Evolutionary conservation across 35 echinoderm and acorn worm species (phyloP).

Genomic region (Ptychodera flava): DNA sequence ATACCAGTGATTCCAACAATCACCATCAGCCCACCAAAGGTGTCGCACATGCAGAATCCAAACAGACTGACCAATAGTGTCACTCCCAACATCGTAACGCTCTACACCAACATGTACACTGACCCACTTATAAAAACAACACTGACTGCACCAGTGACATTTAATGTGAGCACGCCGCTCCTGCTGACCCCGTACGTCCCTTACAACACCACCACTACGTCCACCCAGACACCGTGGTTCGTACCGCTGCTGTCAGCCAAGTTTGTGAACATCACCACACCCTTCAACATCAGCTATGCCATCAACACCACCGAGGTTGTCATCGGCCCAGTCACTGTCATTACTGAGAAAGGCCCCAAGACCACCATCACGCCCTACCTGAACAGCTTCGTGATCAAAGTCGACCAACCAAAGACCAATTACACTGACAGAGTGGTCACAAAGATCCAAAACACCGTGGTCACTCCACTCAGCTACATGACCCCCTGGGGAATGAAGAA

Average conservation of each 20-base stretch:
- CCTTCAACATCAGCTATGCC: not conserved
- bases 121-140: not conserved
- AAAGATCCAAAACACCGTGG: not conserved
- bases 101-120: not conserved
- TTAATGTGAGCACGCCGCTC: not conserved
- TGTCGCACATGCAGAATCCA: not conserved
- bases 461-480: not conserved
- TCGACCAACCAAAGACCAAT: too few relatives aligned
- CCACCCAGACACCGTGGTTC: not conserved
- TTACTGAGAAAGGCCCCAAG: not conserved
- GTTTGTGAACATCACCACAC: not conserved
- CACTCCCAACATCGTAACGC: not conserved
- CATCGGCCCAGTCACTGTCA: not conserved
- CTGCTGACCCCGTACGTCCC: not conserved
- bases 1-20: not conserved
- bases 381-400: too few relatives aligned
- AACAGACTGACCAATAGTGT: not conserved
- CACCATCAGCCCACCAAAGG: not conserved
- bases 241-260: not conserved
- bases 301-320: not conserved
- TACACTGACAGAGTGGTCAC: not conserved
- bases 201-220: not conserved
- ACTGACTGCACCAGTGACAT: not conserved
- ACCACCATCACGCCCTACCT: not conserved
- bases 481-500: not conserved